phyloP scores from a whole-genome alignment of 2,888 invertebrate genomes.

The Fragum sueziense region DNA sequence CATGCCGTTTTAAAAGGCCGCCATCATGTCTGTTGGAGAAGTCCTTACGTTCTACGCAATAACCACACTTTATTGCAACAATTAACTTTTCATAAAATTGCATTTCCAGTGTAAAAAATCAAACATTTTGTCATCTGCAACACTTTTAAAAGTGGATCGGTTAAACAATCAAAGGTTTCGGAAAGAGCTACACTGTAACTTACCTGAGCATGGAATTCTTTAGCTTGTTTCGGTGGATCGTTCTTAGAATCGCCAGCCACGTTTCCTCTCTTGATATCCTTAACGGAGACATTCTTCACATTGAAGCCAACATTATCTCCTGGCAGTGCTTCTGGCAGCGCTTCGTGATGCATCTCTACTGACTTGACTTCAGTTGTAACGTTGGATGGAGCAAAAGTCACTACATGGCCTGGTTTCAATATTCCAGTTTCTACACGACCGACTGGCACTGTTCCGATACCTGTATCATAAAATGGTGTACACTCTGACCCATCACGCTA shows the following conservation, averaged over 20 bases:
- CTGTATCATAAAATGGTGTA: constrained; percentile 66
- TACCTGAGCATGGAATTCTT: constrained; percentile 86
- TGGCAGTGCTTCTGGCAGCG: constrained; percentile 90
- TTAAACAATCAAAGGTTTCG: too few relatives aligned
- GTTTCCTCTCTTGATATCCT: constrained; percentile 99
- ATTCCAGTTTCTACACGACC: constrained; percentile 99
- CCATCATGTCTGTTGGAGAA: too few relatives aligned
- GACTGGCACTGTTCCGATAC: constrained; percentile 99
- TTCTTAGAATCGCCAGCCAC: constrained; percentile 99
- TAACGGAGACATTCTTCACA: constrained; percentile 99
- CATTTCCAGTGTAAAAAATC: too few relatives aligned
- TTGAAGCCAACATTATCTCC: constrained; percentile 91
- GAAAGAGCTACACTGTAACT: too few relatives aligned
- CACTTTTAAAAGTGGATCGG: too few relatives aligned
- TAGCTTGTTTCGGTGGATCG: constrained; percentile 97
- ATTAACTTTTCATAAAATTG: too few relatives aligned
- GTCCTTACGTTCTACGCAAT: too few relatives aligned
- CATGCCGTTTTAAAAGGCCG: too few relatives aligned
- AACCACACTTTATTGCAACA: too few relatives aligned
- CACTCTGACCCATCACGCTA: too few relatives aligned
- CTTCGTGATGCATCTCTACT: constrained; percentile 99
- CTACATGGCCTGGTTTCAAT: constrained; percentile 86
- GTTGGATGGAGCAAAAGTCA: constrained; percentile 98
- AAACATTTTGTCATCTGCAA: too few relatives aligned
- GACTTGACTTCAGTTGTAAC: constrained; percentile 93